Evolutionary conservation across 2,888 invertebrate species (phyloP), one percentile per base, ranked within the genome.

Genomic region (Nemapogon koenigi): DNA sequence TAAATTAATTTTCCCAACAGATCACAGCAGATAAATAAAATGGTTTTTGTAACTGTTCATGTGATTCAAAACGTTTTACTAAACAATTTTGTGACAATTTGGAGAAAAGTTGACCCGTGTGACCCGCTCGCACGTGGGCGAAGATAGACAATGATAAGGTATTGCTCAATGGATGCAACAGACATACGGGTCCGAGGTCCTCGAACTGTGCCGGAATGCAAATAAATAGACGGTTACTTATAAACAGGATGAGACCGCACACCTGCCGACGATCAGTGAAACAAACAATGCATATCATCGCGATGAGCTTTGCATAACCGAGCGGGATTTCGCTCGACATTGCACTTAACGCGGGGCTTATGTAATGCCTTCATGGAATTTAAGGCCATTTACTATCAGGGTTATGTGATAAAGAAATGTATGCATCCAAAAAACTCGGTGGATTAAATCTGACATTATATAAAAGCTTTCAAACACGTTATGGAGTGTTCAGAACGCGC

Each of bases 141-240:
- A 46, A 47, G 49, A 54, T 58, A 62, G 60, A 68, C 62, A 64
- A 67, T 64, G 57, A 60, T 62, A 62, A 70, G 63, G 22, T n/a
- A 27, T 13, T 4, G 28, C 28, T n/a, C n/a, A 27, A 13, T n/a
- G 28, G 14, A 27, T 27, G 28, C 28, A 27, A 7, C 11, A 18
- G 25, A 14, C 54, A 52, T 8, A 49, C 45, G 50, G 53, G 59
- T 57, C 16, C 10, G 38, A 26, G 71, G 72, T 71, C 63, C 63
- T 64, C 65, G 73, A 73, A 71, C 73, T 64, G 59, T 55, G 57
- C 59, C 53, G 73, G 75, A 66, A 75, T 71, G 75, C 73, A 75
- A 76, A 75, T 70, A 76, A 72, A 72, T 72, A 68, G 28, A 14
- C 28, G 26, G n/a, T n/a, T n/a, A n/a, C 28, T 58, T 55, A 65